Evolutionary conservation across 2,888 invertebrate species (phyloP), one percentile per base, ranked within the genome.

Genomic region (Panorpa germanica): DNA sequence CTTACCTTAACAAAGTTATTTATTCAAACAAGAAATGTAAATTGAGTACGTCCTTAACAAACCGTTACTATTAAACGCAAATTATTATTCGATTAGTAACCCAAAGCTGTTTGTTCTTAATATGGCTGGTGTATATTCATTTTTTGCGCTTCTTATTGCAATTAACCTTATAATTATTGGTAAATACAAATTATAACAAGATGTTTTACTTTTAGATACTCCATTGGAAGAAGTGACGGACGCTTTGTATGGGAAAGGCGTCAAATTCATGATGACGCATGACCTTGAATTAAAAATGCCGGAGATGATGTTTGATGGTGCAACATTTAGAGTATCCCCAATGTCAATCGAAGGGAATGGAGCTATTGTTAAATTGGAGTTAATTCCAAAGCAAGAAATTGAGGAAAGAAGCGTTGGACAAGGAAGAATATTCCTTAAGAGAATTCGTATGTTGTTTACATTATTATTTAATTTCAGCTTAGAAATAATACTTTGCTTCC

Each of bases 201-300:
- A n/a, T n/a, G n/a, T n/a, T n/a, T 20, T 16, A 25, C 28, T 52
- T 49, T 2, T 53, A 57, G 67, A 63, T 48, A 60, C 68, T 12
- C 73, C 74, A n/a, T 49, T 81, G 31, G 74, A 77, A 54, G 77
- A 78, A 53, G 66, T 82, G 10, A 72, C 78, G 1, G 66, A 68
- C 38, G 65, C 74, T 0, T 49, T 83, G 1, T 71, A 73, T 42
- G 68, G 65, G 25, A 75, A 73, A 46, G 67, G 72, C 6, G 52
- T 72, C 0, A 70, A 71, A 42, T 83, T 82, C 44, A 53, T 82
- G 14, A 70, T 75, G 50, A 78, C 76, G 0, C 78, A 82, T 40
- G 75, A 83, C 44, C 57, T 82, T 47, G 71, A 73, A 41, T 39
- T 83, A 21, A 58, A 66, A 24, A 45, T 85, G 27, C 83, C 83